Conservation (phyloP, 2,113 vertebrate species). For the Lutjanus erythropterus region DNA sequence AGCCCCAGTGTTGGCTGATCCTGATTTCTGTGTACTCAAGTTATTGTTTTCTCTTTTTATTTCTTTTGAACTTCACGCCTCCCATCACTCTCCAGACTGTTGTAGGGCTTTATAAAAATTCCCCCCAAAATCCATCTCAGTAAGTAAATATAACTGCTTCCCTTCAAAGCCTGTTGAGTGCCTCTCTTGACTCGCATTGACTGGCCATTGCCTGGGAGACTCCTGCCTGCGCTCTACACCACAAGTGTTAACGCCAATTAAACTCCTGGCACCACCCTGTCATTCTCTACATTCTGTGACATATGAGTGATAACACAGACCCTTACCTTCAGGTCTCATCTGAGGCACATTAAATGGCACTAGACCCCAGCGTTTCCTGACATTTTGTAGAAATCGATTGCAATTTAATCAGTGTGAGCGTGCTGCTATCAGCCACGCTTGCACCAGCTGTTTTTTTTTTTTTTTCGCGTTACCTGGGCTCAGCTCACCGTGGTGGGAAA, state of each 20-base stretch:
- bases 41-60: conserved; percentile 73
- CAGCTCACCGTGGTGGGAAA: neutral
- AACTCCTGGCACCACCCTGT: conserved; percentile 77
- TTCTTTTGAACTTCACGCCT: conserved; percentile 51
- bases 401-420: conserved; percentile 88
- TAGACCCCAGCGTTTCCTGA: conserved; percentile 86
- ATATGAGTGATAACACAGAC: conserved; percentile 90
- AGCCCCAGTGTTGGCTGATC: conserved; percentile 56
- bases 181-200: conserved; percentile 76
- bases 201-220: conserved; percentile 75
- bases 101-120: conserved; percentile 55
- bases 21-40: conserved; percentile 60
- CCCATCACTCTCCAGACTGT: conserved; percentile 54
- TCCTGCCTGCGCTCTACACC: conserved; percentile 44
- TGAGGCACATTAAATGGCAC: conserved; percentile 90
- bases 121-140: conserved; percentile 51
- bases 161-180: conserved; percentile 73
- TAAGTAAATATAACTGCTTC: conserved; percentile 77
- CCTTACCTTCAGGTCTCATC: conserved; percentile 87
- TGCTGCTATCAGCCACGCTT: conserved; percentile 82
- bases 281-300: conserved; percentile 76
- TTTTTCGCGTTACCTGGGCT: conserved; percentile 72
- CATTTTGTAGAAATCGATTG: conserved; percentile 93
- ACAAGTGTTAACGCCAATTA: conserved; percentile 82
- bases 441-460: conserved; percentile 81